Evolutionary conservation across 2,888 invertebrate genomes (phyloP).

Genomic region (Bellardia bayeri): DNA sequence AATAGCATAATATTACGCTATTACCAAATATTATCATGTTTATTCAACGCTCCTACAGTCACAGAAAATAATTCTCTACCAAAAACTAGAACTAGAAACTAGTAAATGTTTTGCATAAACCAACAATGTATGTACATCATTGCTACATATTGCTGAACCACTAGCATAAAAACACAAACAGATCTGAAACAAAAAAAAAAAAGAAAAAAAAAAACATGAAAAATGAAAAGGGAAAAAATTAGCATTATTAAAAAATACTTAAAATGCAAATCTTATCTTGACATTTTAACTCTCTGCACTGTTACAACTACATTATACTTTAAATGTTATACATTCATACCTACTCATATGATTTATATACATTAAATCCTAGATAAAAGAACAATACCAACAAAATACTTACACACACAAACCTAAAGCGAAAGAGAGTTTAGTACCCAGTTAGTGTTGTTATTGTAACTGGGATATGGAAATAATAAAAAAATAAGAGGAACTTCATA

Average conservation of each 20-base stretch:
- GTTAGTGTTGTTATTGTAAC: constrained; percentile 3
- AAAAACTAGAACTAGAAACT: constrained; percentile 29
- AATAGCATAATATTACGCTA: background rate
- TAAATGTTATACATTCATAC: constrained; percentile 14
- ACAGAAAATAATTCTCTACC: background rate
- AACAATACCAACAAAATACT: constrained; percentile 46
- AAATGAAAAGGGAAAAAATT: constrained; percentile 55
- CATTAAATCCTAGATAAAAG: constrained; percentile 68
- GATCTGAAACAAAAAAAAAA: constrained; percentile 13
- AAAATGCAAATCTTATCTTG: constrained; percentile 73
- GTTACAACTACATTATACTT: constrained; percentile 38
- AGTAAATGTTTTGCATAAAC: constrained; percentile 49
- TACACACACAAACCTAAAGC: background rate
- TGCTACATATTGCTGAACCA: constrained; percentile 3
- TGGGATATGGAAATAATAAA: constrained; percentile 1
- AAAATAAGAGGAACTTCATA: constrained; percentile 43
- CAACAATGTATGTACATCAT: constrained; percentile 35
- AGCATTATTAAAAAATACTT: constrained; percentile 74
- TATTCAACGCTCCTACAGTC: background rate
- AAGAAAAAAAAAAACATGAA: constrained; percentile 42
- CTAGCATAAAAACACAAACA: constrained; percentile 1
- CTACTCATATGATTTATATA: constrained; percentile 62
- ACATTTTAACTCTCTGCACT: constrained; percentile 71
- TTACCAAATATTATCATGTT: constrained; percentile 53
- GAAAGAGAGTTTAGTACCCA: background rate